Base-by-base conservation (phyloP, 2,113 vertebrate genomes). In the Bagarius yarrelli region DNA sequence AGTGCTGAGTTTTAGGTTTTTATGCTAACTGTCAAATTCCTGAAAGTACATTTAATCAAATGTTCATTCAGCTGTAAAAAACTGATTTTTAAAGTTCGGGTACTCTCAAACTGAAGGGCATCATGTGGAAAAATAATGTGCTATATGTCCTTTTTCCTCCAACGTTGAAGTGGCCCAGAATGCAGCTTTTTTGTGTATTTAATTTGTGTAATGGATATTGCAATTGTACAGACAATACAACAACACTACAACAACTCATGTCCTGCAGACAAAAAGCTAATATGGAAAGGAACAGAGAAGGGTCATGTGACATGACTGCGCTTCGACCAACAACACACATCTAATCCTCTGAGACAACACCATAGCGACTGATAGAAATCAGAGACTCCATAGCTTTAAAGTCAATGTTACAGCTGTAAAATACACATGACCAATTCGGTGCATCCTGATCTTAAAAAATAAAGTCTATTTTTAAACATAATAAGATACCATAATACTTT, bases 311-410 rank as follows among this genome's bases (percentile, higher is more conserved):
- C 78, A 23, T 1, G 15, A 19, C 78, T 83, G 59, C 25, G 77
- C 63, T 86, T 86, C 82, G 83, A 83, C 74, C 89, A 86, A 88
- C 87, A 86, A 87, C 89, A 88, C 85, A 14, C 27, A 23, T 44
- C 40, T 18, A 61, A 72, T 72, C 50, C 47, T 59, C 66, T 12
- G 56, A 83, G 88, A 86, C 85, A 86, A 91, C 85, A 85, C 87
- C 83, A 89, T 67, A 30, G 88, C 88, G 89, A 90, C 90, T 72
- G 79, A 87, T 87, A 85, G 87, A 92, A 8, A 86, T 44, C 66
- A 1, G 40, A 47, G 4, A 19, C 67, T 52, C 67, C 9, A 2
- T 25, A 50, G 14, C 23, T 71, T 52, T 30, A 30, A 52, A 53
- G 15, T 53, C 25, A 21, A 71, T 50, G n/a, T n/a, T 21, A 72